These are phyloP conservation scores for Hemicordylus capensis DNA, from an alignment of 2,113 vertebrate genomes.

Conservation along the genomic window DNA sequence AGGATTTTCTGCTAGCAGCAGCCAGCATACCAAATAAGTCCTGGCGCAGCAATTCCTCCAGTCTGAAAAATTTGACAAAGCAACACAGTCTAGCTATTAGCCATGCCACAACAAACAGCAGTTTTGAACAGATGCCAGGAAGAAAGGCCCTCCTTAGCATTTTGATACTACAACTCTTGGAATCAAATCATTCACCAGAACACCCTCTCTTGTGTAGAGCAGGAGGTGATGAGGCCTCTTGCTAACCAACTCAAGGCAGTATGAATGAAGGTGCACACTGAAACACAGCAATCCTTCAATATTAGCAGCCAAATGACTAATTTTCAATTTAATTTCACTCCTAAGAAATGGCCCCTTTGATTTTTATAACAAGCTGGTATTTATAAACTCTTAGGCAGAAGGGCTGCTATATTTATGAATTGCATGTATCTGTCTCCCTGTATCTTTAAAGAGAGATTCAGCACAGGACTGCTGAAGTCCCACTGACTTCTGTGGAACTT, in stretches of 20 bases:
- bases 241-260: background rate
- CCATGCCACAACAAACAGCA: conserved; percentile 77
- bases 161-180: conserved; percentile 2
- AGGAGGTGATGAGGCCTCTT: background rate
- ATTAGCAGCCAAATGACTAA: background rate
- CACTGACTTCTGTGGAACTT: too few species aligned
- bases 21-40: conserved; percentile 48
- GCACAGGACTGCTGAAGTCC: too few species aligned
- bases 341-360: background rate
- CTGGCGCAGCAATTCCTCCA: conserved; percentile 37
- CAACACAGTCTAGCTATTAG: conserved; percentile 48
- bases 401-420: background rate
- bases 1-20: conserved; percentile 45
- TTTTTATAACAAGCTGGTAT: background rate
- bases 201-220: background rate
- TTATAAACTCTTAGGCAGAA: background rate
- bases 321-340: background rate
- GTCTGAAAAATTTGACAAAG: conserved; percentile 53
- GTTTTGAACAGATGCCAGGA: conserved; percentile 76
- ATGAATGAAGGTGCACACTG: background rate
- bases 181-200: background rate
- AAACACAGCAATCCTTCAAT: background rate
- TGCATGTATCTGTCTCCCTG: background rate
- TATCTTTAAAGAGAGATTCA: background rate
- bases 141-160: conserved; percentile 77